A percentile compares a stretch with the other conserved stretches of the same genome.
phyloP scores from a whole-genome alignment of 2,113 vertebrate genomes.

The Ailurus styani region DNA sequence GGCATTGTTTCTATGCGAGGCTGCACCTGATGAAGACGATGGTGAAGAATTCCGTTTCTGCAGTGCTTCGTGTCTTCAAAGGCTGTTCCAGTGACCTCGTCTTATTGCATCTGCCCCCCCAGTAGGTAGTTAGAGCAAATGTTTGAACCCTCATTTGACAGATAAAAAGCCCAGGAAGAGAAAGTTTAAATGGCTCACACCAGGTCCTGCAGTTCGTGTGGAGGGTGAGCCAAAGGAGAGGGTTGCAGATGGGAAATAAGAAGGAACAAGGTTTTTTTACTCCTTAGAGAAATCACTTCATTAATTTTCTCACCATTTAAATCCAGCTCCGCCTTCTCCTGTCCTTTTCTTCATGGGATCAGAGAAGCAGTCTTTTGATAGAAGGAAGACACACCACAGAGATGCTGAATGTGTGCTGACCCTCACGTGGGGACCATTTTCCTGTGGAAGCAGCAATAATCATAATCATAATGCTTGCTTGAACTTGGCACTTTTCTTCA shows the following conservation, averaged over 20 bases:
- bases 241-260: not conserved
- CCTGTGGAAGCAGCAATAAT: constrained; percentile 43
- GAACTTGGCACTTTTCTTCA: constrained; percentile 59
- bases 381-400: constrained; percentile 38
- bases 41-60: not conserved
- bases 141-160: not conserved
- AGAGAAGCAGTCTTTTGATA: constrained; percentile 43
- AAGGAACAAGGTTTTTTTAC: not conserved
- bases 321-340: constrained; percentile 21
- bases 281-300: constrained; percentile 32
- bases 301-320: constrained; percentile 56
- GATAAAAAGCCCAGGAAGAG: not conserved
- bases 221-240: not conserved
- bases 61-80: not conserved
- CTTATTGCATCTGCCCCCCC: not conserved
- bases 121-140: not conserved
- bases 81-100: not conserved
- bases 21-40: not conserved
- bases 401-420: constrained; percentile 46
- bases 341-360: constrained; percentile 38
- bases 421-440: constrained; percentile 52
- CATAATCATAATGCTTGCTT: constrained; percentile 51
- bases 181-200: not conserved
- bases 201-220: not conserved
- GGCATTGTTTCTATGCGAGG: not conserved